These are phyloP conservation scores for Squalus acanthias DNA, from an alignment of 2,797 vertebrate species.

Conservation along the genomic window DNA sequence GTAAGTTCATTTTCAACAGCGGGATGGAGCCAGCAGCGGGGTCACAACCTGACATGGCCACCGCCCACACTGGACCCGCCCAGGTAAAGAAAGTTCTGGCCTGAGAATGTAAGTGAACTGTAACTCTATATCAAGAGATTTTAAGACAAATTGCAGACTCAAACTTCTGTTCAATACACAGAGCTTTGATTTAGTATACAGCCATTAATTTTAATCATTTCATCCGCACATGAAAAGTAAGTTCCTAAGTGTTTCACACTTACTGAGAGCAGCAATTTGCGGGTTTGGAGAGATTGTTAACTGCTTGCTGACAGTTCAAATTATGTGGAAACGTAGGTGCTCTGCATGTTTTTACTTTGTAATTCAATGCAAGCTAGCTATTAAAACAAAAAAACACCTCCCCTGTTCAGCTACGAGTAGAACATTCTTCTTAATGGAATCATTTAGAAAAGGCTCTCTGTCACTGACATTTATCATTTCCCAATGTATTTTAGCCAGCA, in stretches of 20 bases:
- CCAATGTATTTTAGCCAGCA: neutral
- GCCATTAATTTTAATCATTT: neutral
- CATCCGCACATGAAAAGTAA: neutral
- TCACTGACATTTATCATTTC: neutral
- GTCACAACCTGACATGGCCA: too few relatives aligned
- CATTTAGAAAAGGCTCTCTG: neutral
- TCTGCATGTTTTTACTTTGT: neutral
- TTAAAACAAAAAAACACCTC: neutral
- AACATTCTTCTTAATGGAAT: neutral
- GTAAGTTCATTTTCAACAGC: too few relatives aligned
- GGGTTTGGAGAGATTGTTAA: neutral
- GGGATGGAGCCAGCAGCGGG: too few relatives aligned
- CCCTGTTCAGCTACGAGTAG: neutral
- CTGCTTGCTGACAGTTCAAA: neutral
- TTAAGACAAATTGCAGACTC: neutral
- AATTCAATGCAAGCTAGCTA: neutral
- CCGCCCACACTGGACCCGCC: too few relatives aligned
- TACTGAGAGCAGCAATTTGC: neutral
- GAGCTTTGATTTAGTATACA: neutral
- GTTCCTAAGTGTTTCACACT: neutral
- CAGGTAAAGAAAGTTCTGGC: too few relatives aligned
- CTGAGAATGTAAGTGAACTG: neutral
- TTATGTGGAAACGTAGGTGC: neutral
- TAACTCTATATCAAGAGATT: neutral
- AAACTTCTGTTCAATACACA: neutral